These are phyloP conservation scores for Epinephelus malabaricus DNA, from an alignment of 2,797 vertebrate genomes.

Conservation along the genomic window DNA sequence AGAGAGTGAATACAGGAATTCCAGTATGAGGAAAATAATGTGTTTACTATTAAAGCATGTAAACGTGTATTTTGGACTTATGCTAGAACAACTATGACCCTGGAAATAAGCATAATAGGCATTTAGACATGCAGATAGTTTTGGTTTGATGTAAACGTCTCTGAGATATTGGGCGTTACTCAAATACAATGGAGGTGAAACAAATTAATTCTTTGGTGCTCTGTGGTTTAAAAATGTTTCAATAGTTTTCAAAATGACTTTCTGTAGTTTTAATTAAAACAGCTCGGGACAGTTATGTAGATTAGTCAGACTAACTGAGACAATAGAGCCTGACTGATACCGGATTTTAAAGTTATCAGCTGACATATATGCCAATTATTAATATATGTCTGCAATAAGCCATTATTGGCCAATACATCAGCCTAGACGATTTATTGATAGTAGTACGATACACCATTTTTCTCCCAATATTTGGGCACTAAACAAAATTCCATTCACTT, in stretches of 20 bases:
- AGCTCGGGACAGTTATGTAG: neutral
- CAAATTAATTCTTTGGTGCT: neutral
- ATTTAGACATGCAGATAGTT: neutral
- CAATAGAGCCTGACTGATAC: neutral
- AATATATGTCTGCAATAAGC: neutral
- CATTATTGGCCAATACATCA: neutral
- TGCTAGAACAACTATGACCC: too few species aligned
- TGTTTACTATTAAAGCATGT: too few species aligned
- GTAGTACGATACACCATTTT: neutral
- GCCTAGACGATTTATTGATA: neutral
- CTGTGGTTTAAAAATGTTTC: too few species aligned
- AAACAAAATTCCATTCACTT: conserved; percentile 13
- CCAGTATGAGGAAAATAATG: too few species aligned
- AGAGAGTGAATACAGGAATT: too few species aligned
- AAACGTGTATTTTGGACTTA: too few species aligned
- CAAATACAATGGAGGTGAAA: neutral
- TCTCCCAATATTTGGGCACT: neutral
- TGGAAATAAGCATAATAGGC: too few species aligned
- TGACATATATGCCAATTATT: neutral
- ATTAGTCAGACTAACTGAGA: neutral
- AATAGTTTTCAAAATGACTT: too few species aligned
- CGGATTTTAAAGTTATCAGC: neutral
- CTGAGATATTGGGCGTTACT: neutral
- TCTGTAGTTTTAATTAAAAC: too few species aligned
- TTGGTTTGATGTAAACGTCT: neutral